These are phyloP conservation scores for Amphipyra berbera DNA, from an alignment of 2,888 invertebrate genomes.

Conservation along the genomic window DNA sequence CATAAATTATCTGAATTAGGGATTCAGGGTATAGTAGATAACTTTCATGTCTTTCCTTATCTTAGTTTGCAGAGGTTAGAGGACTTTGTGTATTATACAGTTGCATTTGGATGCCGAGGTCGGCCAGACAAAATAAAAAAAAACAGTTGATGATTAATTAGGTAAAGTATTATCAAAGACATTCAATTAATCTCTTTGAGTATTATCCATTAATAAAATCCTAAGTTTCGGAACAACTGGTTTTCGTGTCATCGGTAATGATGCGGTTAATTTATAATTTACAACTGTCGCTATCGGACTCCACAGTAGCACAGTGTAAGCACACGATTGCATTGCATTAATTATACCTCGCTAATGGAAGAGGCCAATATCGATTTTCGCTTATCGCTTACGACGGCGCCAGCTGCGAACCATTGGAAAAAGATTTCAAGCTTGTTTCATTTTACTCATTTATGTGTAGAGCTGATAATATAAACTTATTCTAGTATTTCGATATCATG, in stretches of 20 bases:
- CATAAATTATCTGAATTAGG: too few species aligned
- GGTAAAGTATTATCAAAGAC: too few species aligned
- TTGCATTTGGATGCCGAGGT: too few species aligned
- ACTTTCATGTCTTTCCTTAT: too few species aligned
- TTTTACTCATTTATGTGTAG: slow-evolving; percentile 52
- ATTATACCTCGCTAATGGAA: slow-evolving; percentile 79
- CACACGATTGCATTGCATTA: slow-evolving; percentile 76
- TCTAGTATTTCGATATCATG: slow-evolving; percentile 11
- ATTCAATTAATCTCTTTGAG: too few species aligned
- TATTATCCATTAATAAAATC: not conserved
- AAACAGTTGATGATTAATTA: too few species aligned
- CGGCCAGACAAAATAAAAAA: too few species aligned
- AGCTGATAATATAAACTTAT: slow-evolving; percentile 32
- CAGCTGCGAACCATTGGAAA: slow-evolving; percentile 77
- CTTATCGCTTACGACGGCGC: slow-evolving; percentile 77
- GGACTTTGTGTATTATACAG: too few species aligned
- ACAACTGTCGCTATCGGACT: slow-evolving; percentile 37
- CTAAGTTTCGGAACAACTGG: slow-evolving; percentile 3
- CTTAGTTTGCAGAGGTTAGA: too few species aligned
- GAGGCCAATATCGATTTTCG: slow-evolving; percentile 80
- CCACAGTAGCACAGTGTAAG: slow-evolving; percentile 40
- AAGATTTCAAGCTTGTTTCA: slow-evolving; percentile 72
- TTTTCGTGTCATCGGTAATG: slow-evolving; percentile 27
- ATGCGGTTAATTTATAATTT: slow-evolving; percentile 44
- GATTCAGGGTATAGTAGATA: too few species aligned